phyloP scores from a whole-genome alignment of 2,888 invertebrate species.

The Vanessa cardui region DNA sequence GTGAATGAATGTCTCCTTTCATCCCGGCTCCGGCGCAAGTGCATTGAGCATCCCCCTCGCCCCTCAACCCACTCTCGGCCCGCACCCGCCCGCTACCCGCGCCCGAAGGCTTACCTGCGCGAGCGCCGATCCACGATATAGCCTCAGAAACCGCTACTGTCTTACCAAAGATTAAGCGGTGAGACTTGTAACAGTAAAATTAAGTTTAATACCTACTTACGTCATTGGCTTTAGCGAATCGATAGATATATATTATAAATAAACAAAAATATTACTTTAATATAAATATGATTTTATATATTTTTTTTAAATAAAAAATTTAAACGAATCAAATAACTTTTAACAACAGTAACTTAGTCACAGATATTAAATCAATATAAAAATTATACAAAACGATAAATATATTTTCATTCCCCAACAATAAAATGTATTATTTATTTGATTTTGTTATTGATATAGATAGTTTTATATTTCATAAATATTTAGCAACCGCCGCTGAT shows the following conservation, averaged over 20 bases:
- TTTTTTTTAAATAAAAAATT: too few species aligned
- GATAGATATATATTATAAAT: not conserved
- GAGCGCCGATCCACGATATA: slow-evolving; percentile 55
- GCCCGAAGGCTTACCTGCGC: slow-evolving; percentile 73
- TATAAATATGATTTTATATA: too few species aligned
- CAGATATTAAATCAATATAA: too few species aligned
- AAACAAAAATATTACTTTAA: too few species aligned
- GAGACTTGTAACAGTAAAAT: not conserved
- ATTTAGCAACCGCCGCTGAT: not conserved
- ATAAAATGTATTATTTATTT: too few species aligned
- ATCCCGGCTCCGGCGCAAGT: slow-evolving; percentile 60
- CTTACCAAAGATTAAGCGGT: slow-evolving; percentile 50
- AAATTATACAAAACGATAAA: too few species aligned
- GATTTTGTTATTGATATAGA: too few species aligned
- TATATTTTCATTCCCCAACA: too few species aligned
- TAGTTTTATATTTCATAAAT: not conserved
- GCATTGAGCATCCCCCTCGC: slow-evolving; percentile 53
- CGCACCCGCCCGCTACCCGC: slow-evolving; percentile 34
- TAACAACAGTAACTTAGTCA: too few species aligned
- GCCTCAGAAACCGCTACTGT: slow-evolving; percentile 69
- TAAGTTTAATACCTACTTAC: slow-evolving; percentile 17
- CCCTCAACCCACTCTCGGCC: slow-evolving; percentile 41
- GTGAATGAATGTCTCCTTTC: slow-evolving; percentile 45
- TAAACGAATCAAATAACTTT: too few species aligned
- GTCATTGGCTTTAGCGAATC: not conserved